A percentile compares a stretch with the other conserved stretches of the same genome.
phyloP scores from a whole-genome alignment of 2,797 vertebrate genomes.

The Melanogrammus aeglefinus region DNA sequence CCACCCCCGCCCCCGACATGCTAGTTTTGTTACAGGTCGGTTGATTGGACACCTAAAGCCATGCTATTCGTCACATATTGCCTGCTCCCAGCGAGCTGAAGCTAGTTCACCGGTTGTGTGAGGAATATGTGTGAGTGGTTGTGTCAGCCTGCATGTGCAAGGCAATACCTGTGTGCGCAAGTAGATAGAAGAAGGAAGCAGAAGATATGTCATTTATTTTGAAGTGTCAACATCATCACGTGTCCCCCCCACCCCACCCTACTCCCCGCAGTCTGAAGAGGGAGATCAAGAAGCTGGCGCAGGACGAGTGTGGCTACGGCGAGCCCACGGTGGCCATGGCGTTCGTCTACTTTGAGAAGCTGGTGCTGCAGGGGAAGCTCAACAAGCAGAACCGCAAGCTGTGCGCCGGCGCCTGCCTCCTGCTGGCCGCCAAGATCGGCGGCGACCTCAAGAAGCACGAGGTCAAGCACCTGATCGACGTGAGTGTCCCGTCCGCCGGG shows the following conservation, averaged over 20 bases:
- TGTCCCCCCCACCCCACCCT: constrained; percentile 8
- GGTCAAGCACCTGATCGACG: constrained; percentile 95
- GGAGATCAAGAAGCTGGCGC: constrained; percentile 92
- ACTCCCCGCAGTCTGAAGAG: constrained; percentile 83
- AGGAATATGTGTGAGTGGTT: neutral
- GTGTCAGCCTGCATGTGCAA: neutral
- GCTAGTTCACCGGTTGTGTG: neutral
- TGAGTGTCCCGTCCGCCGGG: constrained; percentile 53
- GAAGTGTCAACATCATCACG: neutral
- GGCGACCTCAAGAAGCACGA: constrained; percentile 97
- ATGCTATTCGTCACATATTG: neutral
- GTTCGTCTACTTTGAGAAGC: constrained; percentile 99
- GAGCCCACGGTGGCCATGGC: constrained; percentile 97
- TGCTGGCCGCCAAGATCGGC: constrained; percentile 94
- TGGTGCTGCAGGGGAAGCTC: constrained; percentile 94
- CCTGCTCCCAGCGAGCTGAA: neutral
- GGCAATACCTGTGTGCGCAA: neutral
- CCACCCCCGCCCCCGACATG: too few relatives aligned
- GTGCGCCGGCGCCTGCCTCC: constrained; percentile 92
- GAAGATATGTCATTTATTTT: neutral
- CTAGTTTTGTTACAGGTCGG: too few relatives aligned
- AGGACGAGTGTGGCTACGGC: constrained; percentile 93
- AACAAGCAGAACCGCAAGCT: constrained; percentile 99
- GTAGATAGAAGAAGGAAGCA: too few relatives aligned
- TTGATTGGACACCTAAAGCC: too few relatives aligned